Evolutionary conservation across 2,113 vertebrate species (phyloP), one percentile per base, ranked within the genome.

Genomic region (Tragulus kanchil): DNA sequence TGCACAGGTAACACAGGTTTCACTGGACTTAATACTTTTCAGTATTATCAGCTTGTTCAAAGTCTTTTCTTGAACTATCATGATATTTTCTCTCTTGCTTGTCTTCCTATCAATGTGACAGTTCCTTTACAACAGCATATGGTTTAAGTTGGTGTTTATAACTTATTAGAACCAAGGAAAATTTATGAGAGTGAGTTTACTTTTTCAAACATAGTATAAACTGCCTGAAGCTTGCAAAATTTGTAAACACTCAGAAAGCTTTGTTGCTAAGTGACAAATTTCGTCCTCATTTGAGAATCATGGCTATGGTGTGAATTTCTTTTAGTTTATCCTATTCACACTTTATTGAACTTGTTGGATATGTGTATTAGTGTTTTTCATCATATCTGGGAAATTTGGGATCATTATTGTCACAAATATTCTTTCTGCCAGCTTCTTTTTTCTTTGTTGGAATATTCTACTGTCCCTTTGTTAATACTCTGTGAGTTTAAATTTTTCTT

Each of bases 241-340:
- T n/a, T n/a, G n/a, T n/a, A n/a, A n/a, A n/a, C n/a, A 58, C 48
- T 16, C 61, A 31, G 52, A 83, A 87, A 78, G 3, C n/a, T 87
- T 94, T 82, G 56, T 85, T 85, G 19, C 28, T 82, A 7, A 67
- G 42, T 36, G 75, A 86, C 61, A 75, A 50, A 28, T 10, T 94
- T 67, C 85, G 1, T 75, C 85, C 14, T 91, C 78, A 77, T 26
- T 91, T 87, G 85, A 61, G n/a, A 95, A 98, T 92, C 81, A 94
- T 97, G 95, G 88, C 58, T 81, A 21, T 91, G 8, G 13, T 97
- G 82, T 96, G 95, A 94, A 95, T 78, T 88, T 92, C 8, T 98
- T 87, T 64, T 26, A 50, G 42, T 89, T 67, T 62, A 65, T 54
- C 14, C 12, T 87, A 45, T 8, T 48, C 61, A 3, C 0, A n/a